Percentiles rank a stretch among this genome's conserved stretches.
These are phyloP conservation scores for Serilophus lunatus DNA, from an alignment of 2,113 vertebrate species.

Conservation along the genomic window DNA sequence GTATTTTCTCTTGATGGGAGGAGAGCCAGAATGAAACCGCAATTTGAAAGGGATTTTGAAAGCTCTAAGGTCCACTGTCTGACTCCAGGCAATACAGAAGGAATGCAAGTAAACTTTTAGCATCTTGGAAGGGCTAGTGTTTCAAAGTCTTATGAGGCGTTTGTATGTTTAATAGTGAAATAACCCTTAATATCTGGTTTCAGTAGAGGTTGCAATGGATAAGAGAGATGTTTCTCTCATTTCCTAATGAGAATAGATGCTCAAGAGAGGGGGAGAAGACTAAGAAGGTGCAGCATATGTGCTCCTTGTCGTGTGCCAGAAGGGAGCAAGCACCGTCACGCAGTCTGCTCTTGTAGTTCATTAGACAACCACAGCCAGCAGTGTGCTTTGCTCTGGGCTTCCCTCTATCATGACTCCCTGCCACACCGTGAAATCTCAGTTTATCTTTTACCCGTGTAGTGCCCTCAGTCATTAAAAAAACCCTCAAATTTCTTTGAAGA, in stretches of 20 bases:
- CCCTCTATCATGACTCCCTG: background rate
- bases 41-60: background rate
- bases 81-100: background rate
- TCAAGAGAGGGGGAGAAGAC: background rate
- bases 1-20: background rate
- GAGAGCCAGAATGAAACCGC: background rate
- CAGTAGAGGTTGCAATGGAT: background rate
- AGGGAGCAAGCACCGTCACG: background rate
- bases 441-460: background rate
- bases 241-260: background rate
- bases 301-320: background rate
- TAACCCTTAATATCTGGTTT: background rate
- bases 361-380: background rate
- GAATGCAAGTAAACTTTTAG: background rate
- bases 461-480: background rate
- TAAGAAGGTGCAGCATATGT: background rate
- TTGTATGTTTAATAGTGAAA: background rate
- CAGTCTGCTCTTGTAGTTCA: background rate
- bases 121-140: background rate
- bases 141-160: background rate
- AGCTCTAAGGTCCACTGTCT: background rate
- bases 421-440: background rate
- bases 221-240: background rate
- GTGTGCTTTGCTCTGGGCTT: background rate
- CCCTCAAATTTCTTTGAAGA: background rate